phyloP scores from a whole-genome alignment of 2,888 invertebrate genomes.

The Phlogophora meticulosa region DNA sequence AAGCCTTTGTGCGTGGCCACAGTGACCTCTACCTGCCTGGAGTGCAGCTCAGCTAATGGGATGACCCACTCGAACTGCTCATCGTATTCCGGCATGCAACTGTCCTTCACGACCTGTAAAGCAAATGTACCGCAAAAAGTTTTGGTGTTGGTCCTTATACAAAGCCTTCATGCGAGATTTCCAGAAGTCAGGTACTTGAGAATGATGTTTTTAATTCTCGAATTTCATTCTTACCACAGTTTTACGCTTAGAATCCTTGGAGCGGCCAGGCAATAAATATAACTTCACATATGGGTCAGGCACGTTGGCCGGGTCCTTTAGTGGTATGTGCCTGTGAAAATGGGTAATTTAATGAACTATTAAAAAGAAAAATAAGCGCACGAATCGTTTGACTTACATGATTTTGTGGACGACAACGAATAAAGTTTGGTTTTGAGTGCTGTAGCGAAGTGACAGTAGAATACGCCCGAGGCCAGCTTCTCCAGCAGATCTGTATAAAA shows the following conservation, averaged over 20 bases:
- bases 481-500: conserved; percentile 92
- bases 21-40: conserved; percentile 95
- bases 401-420: conserved; percentile 97
- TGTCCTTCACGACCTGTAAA: conserved; percentile 94
- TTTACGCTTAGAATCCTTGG: conserved; percentile 96
- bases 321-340: conserved; percentile 93
- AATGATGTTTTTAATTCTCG: too few species aligned
- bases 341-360: background rate
- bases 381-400: conserved; percentile 92
- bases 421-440: conserved; percentile 95
- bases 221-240: conserved; percentile 91
- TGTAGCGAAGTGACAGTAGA: conserved; percentile 96
- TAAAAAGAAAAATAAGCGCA: background rate
- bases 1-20: conserved; percentile 97
- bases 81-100: conserved; percentile 97
- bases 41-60: conserved; percentile 94
- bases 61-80: conserved; percentile 97
- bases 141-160: too few species aligned
- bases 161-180: background rate
- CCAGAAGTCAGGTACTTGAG: background rate
- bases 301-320: conserved; percentile 95
- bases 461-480: conserved; percentile 95
- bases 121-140: background rate
- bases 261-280: conserved; percentile 95
- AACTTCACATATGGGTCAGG: conserved; percentile 98